phyloP scores from a whole-genome alignment of 2,888 invertebrate genomes.

The Trileptium ribeirensis region DNA sequence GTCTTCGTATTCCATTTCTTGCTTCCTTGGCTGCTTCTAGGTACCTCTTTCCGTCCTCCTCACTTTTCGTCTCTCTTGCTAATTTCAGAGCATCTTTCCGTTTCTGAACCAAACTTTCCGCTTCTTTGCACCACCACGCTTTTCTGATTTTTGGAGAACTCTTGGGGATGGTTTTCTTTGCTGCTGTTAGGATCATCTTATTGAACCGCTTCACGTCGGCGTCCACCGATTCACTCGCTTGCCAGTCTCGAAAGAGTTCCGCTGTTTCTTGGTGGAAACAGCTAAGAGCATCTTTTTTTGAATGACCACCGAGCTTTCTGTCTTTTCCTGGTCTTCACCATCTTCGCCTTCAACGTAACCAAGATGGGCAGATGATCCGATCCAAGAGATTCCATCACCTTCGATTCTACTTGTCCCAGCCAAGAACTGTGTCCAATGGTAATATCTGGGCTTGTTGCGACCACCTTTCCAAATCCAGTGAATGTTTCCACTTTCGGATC shows the following conservation, averaged over 20 bases:
- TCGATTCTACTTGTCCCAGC: background rate
- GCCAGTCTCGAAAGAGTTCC: background rate
- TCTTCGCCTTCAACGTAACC: background rate
- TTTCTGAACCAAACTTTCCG: too few relatives aligned
- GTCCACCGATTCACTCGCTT: background rate
- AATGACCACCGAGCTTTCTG: background rate
- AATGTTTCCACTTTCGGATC: too few relatives aligned
- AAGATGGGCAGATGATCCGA: background rate
- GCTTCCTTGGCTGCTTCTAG: too few relatives aligned
- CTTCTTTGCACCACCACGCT: constrained; percentile 9
- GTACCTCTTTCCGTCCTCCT: too few relatives aligned
- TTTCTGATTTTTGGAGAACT: background rate
- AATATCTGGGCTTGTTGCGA: too few relatives aligned
- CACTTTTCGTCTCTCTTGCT: too few relatives aligned
- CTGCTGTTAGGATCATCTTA: background rate
- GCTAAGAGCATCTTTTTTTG: background rate
- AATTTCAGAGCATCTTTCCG: too few relatives aligned
- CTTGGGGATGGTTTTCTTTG: background rate
- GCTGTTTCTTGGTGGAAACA: background rate
- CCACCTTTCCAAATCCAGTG: too few relatives aligned
- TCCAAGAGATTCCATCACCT: background rate
- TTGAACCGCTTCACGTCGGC: background rate
- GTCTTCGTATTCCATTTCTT: too few relatives aligned
- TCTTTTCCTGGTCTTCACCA: background rate
- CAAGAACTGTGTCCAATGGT: background rate